Percentiles rank a stretch among this genome's conserved stretches.
Evolutionary conservation across 2,797 vertebrate species (phyloP).

Genomic region (Merluccius polli): DNA sequence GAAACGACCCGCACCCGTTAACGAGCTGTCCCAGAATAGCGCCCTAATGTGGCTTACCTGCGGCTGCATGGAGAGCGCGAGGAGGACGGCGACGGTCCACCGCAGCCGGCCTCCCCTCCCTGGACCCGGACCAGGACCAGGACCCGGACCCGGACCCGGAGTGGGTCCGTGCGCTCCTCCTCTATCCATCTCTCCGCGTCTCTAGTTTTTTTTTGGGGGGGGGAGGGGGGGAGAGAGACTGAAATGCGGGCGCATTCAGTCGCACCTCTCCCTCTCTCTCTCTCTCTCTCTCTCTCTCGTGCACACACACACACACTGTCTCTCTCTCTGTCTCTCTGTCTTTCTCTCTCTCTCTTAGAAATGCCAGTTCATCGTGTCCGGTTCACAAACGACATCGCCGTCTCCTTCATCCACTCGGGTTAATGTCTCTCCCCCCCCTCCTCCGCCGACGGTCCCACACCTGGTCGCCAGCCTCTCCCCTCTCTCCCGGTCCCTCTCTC

Average conservation of each 20-base stretch:
- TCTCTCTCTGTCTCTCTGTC: no score
- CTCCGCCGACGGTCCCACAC: slow-evolving; percentile 5
- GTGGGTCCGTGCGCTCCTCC: slow-evolving; percentile 42
- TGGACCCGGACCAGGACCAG: slow-evolving; percentile 22
- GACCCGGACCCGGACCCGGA: slow-evolving; percentile 9
- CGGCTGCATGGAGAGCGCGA: slow-evolving; percentile 65
- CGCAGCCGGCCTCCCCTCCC: slow-evolving; percentile 40
- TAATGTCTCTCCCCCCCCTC: slow-evolving; percentile 16
- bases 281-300: no score
- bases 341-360: slow-evolving; percentile 27
- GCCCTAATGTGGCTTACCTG: slow-evolving; percentile 75
- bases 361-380: slow-evolving; percentile 57
- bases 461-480: slow-evolving; percentile 13
- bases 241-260: not conserved
- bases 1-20: slow-evolving; percentile 21
- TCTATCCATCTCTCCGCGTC: slow-evolving; percentile 58
- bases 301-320: no score
- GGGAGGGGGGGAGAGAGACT: no score
- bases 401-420: slow-evolving; percentile 19
- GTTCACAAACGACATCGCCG: slow-evolving; percentile 37
- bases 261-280: slow-evolving; percentile 7
- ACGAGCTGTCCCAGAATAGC: slow-evolving; percentile 64
- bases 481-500: slow-evolving; percentile 14
- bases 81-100: slow-evolving; percentile 63
- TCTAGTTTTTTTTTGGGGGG: no score